Evolutionary conservation across 1,140 invertebrate species (phyloP), one percentile per base, ranked within the genome.

Genomic region (Chymomyza costata): DNA sequence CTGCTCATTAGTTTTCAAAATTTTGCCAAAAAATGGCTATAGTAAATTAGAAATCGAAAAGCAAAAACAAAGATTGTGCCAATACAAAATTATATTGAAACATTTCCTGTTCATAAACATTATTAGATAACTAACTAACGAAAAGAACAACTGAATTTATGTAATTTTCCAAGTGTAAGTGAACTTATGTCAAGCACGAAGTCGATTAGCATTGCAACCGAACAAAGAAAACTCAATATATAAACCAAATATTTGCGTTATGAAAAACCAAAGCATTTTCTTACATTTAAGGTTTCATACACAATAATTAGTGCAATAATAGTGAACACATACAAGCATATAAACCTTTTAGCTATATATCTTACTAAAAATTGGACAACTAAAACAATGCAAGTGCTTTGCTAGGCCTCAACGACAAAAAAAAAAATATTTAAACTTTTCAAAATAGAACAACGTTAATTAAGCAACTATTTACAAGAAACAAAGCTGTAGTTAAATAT

Each of bases 251-350:
- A 61, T 71, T 80, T 76, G 66, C 73, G 54, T 59, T 71, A 70
- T 56, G n/a, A 78, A 62, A 80, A 76, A 80, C 73, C 71, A 57
- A 71, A 38, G 71, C 71, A 76, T 76, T 76, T 76, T 76, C 67
- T 78, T 76, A 76, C 39, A 71, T 76, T 71, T 76, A 76, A 76
- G 71, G 71, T 76, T 76, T 76, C 71, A 76, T 76, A 76, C 71
- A 76, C 71, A 76, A 76, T 76, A 76, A 76, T 78, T 78, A 76
- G 71, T 60, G 48, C 78, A 76, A 66, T 76, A 76, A 80, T 71
- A 76, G 66, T 70, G 55, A 78, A 63, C 60, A 47, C 49, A 69
- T 47, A 67, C 39, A 65, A 25, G 16, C 14, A 56, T 55, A 43
- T 31, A 60, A 15, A 31, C 18, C 15, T n/a, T n/a, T n/a, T n/a